Conservation (phyloP, 2,113 vertebrate genomes). For the Microcebus lehilahytsara region DNA sequence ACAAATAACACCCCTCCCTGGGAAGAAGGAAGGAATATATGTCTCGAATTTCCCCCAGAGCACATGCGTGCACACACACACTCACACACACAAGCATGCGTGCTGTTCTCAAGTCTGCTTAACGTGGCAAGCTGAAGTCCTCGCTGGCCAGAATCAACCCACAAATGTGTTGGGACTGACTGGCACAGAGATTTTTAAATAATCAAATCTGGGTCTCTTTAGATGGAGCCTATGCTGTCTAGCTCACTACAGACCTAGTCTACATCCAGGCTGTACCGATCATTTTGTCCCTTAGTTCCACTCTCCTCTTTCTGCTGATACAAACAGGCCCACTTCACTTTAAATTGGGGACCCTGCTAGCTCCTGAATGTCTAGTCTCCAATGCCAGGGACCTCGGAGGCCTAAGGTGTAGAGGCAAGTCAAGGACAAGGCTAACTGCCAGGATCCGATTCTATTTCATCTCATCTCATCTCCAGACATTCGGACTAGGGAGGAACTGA, state of each 20-base stretch:
- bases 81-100: fast-evolving
- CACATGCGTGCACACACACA: fast-evolving
- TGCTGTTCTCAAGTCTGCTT: neutral
- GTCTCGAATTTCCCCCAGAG: neutral
- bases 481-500: neutral
- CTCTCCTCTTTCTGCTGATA: neutral
- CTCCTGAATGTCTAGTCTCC: neutral
- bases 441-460: neutral
- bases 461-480: neutral
- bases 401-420: neutral
- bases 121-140: neutral
- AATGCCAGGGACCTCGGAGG: neutral
- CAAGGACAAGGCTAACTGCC: neutral
- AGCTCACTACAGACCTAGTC: neutral
- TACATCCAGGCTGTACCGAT: neutral
- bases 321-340: neutral
- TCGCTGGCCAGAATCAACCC: neutral
- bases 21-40: neutral
- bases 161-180: neutral
- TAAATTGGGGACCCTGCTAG: neutral
- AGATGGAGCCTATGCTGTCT: neutral
- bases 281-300: neutral
- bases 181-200: neutral
- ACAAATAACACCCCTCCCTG: neutral
- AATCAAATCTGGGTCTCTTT: neutral